phyloP scores from a whole-genome alignment of 2,113 vertebrate species.

The Zosterops pallidus region DNA sequence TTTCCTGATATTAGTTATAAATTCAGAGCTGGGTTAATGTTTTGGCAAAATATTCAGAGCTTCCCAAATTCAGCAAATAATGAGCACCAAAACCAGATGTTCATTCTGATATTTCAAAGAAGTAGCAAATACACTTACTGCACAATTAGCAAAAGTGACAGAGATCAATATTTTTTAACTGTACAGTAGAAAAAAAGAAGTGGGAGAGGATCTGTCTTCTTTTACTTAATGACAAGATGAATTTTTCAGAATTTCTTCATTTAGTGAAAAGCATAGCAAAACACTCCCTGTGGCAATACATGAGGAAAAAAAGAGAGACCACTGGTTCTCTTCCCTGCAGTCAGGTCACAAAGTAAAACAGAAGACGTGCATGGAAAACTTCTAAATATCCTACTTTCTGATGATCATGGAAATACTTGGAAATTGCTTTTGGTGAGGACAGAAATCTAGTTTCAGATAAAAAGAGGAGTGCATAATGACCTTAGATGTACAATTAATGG shows the following conservation, averaged over 20 bases:
- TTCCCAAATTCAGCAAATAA: neutral
- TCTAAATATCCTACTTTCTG: neutral
- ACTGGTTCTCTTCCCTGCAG: neutral
- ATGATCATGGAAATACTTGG: neutral
- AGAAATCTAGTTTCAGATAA: neutral
- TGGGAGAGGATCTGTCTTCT: neutral
- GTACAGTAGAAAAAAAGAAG: neutral
- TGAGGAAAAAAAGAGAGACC: neutral
- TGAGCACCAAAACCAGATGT: slow-evolving; percentile 48
- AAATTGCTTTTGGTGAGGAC: neutral
- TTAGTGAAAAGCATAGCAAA: neutral
- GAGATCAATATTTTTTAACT: neutral
- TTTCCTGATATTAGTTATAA: slow-evolving; percentile 34
- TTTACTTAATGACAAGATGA: neutral
- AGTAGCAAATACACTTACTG: neutral
- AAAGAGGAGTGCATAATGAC: neutral
- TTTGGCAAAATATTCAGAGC: slow-evolving; percentile 42
- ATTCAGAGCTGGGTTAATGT: slow-evolving; percentile 25
- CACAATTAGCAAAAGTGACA: neutral
- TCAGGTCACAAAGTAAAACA: neutral
- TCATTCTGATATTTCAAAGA: neutral
- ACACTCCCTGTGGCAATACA: neutral
- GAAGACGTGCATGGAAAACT: neutral
- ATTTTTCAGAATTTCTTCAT: neutral
- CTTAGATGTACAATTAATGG: neutral